These are phyloP conservation scores for Peromyscus leucopus DNA, from an alignment of 2,113 vertebrate genomes.

Conservation along the genomic window DNA sequence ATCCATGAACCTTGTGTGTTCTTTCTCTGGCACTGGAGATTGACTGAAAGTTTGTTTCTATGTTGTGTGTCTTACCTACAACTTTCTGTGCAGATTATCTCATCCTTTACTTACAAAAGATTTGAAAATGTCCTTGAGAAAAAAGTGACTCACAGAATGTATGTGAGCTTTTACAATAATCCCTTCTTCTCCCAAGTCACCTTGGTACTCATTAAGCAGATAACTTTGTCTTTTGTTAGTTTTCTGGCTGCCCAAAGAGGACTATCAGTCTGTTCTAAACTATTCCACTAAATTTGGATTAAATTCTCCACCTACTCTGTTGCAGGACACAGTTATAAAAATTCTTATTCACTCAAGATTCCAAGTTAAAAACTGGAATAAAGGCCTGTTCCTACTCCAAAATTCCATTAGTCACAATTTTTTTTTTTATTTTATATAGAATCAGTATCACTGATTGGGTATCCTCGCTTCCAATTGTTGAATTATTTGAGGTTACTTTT, in stretches of 20 bases:
- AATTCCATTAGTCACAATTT: background rate
- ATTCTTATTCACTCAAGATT: too few relatives aligned
- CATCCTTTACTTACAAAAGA: background rate
- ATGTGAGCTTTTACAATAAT: background rate
- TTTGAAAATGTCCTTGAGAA: background rate
- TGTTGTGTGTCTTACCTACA: background rate
- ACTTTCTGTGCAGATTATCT: background rate
- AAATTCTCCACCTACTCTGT: background rate
- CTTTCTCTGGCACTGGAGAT: background rate
- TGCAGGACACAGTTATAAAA: too few relatives aligned
- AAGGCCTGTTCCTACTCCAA: background rate
- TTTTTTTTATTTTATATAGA: background rate
- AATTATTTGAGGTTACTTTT: background rate
- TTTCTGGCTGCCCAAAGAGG: background rate
- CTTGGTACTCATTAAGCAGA: background rate
- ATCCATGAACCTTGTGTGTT: background rate
- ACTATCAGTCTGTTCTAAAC: background rate
- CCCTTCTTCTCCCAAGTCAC: background rate
- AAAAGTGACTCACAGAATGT: slow-evolving; percentile 24
- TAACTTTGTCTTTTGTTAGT: background rate
- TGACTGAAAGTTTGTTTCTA: background rate
- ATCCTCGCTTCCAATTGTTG: background rate
- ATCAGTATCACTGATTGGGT: background rate
- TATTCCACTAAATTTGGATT: background rate
- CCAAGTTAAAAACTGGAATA: background rate